Evolutionary conservation across 2,888 invertebrate species (phyloP).

Genomic region (Argyresthia albistria): DNA sequence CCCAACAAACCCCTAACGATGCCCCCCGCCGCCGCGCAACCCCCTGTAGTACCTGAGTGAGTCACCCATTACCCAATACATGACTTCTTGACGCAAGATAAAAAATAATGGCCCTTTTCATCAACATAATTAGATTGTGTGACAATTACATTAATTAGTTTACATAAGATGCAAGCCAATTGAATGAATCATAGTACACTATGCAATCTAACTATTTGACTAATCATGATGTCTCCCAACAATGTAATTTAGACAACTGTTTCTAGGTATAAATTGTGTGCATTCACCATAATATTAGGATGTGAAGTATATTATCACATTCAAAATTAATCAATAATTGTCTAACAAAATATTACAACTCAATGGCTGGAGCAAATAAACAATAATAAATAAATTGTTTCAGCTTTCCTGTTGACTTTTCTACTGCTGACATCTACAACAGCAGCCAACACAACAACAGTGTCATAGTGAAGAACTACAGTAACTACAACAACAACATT

Average conservation of each 20-base stretch:
- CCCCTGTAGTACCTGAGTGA: slow-evolving; percentile 60
- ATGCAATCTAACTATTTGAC: too few species aligned
- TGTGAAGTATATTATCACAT: too few species aligned
- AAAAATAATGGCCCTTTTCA: not conserved
- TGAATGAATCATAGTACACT: too few species aligned
- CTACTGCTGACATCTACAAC: slow-evolving; percentile 80
- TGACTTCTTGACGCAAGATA: not conserved
- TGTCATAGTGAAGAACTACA: slow-evolving; percentile 40
- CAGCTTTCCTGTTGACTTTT: slow-evolving; percentile 81
- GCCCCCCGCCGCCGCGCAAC: slow-evolving; percentile 5
- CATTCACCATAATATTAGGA: too few species aligned
- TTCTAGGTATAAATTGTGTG: too few species aligned
- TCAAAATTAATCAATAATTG: too few species aligned
- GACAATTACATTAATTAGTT: not conserved
- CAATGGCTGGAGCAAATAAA: too few species aligned
- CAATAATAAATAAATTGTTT: slow-evolving; percentile 8
- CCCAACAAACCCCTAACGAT: slow-evolving; percentile 18
- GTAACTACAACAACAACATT: slow-evolving; percentile 19
- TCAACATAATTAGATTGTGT: not conserved
- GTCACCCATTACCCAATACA: not conserved
- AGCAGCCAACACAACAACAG: slow-evolving; percentile 64
- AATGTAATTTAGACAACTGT: too few species aligned
- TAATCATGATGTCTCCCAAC: too few species aligned
- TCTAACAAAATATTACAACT: too few species aligned
- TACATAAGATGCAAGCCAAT: too few species aligned